Evolutionary conservation across 2,797 vertebrate species (phyloP).

Genomic region (Forpus xanthops): DNA sequence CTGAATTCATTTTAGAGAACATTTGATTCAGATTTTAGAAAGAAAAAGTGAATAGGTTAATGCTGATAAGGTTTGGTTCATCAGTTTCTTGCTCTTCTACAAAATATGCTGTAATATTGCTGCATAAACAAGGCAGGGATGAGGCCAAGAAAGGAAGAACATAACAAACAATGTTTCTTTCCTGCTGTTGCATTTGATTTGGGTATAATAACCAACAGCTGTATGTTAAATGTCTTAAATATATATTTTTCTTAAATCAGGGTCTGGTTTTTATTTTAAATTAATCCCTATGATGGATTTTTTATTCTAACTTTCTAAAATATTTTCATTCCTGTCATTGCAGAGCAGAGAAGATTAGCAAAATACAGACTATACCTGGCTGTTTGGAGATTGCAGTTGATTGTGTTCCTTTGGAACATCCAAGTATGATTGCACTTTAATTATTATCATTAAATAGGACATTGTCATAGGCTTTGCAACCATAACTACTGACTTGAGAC

Average conservation of each 20-base stretch:
- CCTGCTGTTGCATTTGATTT: neutral
- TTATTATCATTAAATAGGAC: neutral
- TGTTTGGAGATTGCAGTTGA: slow-evolving; percentile 89
- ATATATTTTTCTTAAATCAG: neutral
- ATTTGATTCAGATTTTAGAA: neutral
- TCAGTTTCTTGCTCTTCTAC: neutral
- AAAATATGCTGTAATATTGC: neutral
- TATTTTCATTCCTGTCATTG: slow-evolving; percentile 51
- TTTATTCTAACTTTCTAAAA: neutral
- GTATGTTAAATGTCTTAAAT: neutral
- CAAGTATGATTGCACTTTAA: slow-evolving; percentile 82
- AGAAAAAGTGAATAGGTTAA: neutral
- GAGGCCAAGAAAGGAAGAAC: neutral
- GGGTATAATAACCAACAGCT: neutral
- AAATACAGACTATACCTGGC: slow-evolving; percentile 94
- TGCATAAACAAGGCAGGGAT: neutral
- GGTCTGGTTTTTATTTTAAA: neutral
- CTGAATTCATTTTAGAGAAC: neutral
- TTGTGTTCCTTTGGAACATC: slow-evolving; percentile 90
- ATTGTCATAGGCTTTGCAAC: neutral
- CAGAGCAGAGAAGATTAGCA: slow-evolving; percentile 95
- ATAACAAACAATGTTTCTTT: neutral
- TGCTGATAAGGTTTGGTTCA: neutral
- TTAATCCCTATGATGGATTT: neutral
- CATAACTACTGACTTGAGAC: neutral